These are phyloP conservation scores for Morpho deidamia DNA, from an alignment of 2,888 invertebrate species.

Conservation along the genomic window DNA sequence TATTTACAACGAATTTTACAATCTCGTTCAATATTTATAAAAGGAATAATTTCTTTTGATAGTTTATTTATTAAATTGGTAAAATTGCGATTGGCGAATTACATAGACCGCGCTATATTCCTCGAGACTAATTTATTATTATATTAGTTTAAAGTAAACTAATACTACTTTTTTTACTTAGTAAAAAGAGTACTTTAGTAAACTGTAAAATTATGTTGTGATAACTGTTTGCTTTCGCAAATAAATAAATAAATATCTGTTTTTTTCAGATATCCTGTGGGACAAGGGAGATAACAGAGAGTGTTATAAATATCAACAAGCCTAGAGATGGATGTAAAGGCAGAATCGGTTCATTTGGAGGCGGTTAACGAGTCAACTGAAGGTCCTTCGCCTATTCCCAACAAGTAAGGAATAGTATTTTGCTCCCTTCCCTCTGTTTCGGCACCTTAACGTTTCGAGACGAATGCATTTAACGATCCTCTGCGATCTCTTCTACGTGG, in stretches of 20 bases:
- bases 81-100: no score
- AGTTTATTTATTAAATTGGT: no score
- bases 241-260: not conserved
- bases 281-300: not conserved
- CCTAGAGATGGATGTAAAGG: conserved; percentile 25
- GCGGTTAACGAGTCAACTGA: conserved; percentile 26
- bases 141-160: not conserved
- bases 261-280: not conserved
- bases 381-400: conserved; percentile 21
- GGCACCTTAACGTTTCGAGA: no score
- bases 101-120: no score
- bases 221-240: not conserved
- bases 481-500: no score
- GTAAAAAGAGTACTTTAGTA: not conserved
- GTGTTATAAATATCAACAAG: not conserved
- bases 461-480: no score
- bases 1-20: no score
- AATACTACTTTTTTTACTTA: not conserved
- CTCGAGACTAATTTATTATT: no score
- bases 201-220: not conserved
- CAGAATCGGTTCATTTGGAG: conserved; percentile 36
- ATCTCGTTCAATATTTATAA: no score
- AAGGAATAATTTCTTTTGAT: no score
- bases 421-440: not conserved
- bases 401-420: conserved; percentile 24